Evolutionary conservation across 2,113 vertebrate genomes (phyloP).

Genomic region (Lanius collurio): DNA sequence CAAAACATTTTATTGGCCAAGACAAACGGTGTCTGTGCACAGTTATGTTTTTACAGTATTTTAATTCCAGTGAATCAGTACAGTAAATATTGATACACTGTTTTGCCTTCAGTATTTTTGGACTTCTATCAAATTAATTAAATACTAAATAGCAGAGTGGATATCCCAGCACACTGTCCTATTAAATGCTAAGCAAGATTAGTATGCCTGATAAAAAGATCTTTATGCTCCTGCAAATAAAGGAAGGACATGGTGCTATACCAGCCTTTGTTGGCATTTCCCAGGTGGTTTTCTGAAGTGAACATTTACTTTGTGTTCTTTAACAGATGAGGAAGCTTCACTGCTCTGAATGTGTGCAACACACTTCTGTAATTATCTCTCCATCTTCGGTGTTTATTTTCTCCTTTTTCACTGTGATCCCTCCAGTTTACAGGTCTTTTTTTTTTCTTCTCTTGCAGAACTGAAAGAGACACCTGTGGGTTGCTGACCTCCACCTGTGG

Average conservation of each 20-base stretch:
- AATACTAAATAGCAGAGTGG: constrained; percentile 63
- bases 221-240: constrained; percentile 37
- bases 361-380: neutral
- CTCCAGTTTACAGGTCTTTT: neutral
- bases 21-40: constrained; percentile 57
- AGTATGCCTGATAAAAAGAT: constrained; percentile 40
- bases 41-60: constrained; percentile 67
- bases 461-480: neutral
- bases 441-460: neutral
- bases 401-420: neutral
- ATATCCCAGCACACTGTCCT: constrained; percentile 54
- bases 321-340: neutral
- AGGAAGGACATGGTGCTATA: neutral
- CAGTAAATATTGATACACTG: constrained; percentile 71
- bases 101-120: constrained; percentile 67
- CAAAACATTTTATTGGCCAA: constrained; percentile 46
- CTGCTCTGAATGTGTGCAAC: neutral
- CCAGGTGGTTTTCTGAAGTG: constrained; percentile 23
- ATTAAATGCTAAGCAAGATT: constrained; percentile 48
- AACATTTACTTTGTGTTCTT: constrained; percentile 20
- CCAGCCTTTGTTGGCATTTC: constrained; percentile 47
- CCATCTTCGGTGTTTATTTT: neutral
- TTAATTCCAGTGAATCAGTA: constrained; percentile 68
- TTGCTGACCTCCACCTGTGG: neutral
- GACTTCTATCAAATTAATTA: constrained; percentile 62